Evolutionary conservation across 35 echinoderm and acorn worm species (phyloP).

Genomic region (Heliocidaris tuberculata): DNA sequence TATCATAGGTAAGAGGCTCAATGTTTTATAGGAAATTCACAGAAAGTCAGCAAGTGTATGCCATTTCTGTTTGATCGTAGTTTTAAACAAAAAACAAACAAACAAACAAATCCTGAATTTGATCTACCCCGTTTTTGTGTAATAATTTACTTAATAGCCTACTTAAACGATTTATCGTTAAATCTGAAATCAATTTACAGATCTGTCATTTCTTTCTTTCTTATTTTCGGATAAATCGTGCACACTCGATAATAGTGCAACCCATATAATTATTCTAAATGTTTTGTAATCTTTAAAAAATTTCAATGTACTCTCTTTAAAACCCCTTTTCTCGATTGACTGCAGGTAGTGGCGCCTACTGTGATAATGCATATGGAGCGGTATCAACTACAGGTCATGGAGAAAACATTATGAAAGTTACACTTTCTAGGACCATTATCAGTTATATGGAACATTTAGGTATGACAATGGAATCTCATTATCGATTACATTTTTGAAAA

Average conservation of each 20-base stretch:
- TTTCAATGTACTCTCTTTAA: neutral
- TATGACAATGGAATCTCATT: neutral
- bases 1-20: slow-evolving; percentile 68
- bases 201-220: too few relatives aligned
- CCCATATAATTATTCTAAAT: too few relatives aligned
- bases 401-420: slow-evolving; percentile 80
- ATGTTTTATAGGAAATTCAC: neutral
- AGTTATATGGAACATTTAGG: slow-evolving; percentile 62
- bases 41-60: neutral
- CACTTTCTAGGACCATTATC: slow-evolving; percentile 56
- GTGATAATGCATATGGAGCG: slow-evolving; percentile 85
- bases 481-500: neutral
- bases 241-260: too few relatives aligned
- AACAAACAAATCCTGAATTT: too few relatives aligned
- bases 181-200: too few relatives aligned
- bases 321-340: neutral
- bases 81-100: too few relatives aligned
- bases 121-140: too few relatives aligned
- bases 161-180: neutral
- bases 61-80: too few relatives aligned
- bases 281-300: too few relatives aligned
- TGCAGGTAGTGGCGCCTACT: slow-evolving; percentile 85
- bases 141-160: neutral
- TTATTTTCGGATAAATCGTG: too few relatives aligned
- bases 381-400: slow-evolving; percentile 91